Conservation (phyloP, 2,888 invertebrate species). For the Coecobrya sp. region DNA sequence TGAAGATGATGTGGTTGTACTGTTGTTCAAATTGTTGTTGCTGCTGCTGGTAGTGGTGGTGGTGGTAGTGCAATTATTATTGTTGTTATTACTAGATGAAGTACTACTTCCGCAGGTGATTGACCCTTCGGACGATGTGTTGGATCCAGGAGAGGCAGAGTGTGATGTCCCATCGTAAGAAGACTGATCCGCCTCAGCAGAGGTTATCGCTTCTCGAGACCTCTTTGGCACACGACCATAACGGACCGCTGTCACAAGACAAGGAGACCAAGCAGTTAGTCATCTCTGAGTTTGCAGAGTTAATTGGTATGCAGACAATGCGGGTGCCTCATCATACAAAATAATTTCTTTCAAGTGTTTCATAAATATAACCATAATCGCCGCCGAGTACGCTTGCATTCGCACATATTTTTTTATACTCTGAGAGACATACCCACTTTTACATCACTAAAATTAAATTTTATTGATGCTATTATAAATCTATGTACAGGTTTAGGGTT, state of each 20-base stretch:
- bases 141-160: slow-evolving; percentile 87
- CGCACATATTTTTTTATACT: background rate
- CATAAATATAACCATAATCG: slow-evolving; percentile 3
- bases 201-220: slow-evolving; percentile 92
- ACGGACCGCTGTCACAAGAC: slow-evolving; percentile 92
- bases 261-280: slow-evolving; percentile 66
- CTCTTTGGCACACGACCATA: slow-evolving; percentile 99
- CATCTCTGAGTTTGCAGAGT: slow-evolving; percentile 45
- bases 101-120: slow-evolving; percentile 84
- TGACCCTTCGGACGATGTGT: slow-evolving; percentile 85
- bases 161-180: slow-evolving; percentile 87
- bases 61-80: slow-evolving; percentile 86
- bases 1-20: slow-evolving; percentile 66
- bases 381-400: background rate
- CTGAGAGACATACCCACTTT: background rate
- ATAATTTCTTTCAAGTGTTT: slow-evolving; percentile 35
- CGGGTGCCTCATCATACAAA: slow-evolving; percentile 59
- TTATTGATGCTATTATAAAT: background rate
- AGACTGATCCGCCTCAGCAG: slow-evolving; percentile 88
- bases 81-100: slow-evolving; percentile 60
- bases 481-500: background rate
- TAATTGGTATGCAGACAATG: slow-evolving; percentile 72
- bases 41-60: slow-evolving; percentile 40
- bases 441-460: background rate
- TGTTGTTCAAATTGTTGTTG: slow-evolving; percentile 65